Percentiles rank a stretch among this genome's conserved stretches.
These are phyloP conservation scores for Elegia similella DNA, from an alignment of 2,888 invertebrate species.

Conservation along the genomic window DNA sequence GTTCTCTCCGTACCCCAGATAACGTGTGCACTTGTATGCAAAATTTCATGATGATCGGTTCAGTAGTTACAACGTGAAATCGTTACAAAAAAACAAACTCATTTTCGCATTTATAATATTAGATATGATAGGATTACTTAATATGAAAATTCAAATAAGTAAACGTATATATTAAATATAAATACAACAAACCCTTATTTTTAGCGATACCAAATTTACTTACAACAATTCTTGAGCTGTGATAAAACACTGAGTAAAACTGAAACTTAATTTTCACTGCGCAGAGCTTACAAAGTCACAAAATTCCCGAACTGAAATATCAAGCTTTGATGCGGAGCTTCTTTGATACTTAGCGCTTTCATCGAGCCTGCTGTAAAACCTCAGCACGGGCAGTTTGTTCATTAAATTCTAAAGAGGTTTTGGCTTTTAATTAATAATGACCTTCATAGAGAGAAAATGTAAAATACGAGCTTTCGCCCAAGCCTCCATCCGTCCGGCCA, in stretches of 20 bases:
- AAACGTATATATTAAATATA: too few species aligned
- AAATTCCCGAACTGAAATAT: constrained; percentile 4
- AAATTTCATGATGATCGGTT: too few species aligned
- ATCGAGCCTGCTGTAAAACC: background rate
- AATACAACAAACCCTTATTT: too few species aligned
- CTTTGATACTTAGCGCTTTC: constrained; percentile 11
- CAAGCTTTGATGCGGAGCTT: constrained; percentile 12
- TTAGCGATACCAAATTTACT: background rate
- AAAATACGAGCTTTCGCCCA: background rate
- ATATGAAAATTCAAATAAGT: too few species aligned
- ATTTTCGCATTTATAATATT: too few species aligned
- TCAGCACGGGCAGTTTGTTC: background rate
- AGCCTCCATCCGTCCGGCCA: too few species aligned
- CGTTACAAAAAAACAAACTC: too few species aligned
- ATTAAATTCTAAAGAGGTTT: background rate
- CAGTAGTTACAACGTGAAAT: too few species aligned
- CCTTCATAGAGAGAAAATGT: background rate
- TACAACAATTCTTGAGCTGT: background rate
- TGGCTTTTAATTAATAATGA: background rate
- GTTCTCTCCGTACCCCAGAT: too few species aligned
- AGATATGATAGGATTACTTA: too few species aligned
- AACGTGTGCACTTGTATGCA: too few species aligned
- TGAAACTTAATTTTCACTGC: background rate
- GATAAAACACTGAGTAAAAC: background rate
- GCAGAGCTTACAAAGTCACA: constrained; percentile 7